Conservation (phyloP, 2,113 vertebrate genomes). For the Rhodinocichla rosea region DNA sequence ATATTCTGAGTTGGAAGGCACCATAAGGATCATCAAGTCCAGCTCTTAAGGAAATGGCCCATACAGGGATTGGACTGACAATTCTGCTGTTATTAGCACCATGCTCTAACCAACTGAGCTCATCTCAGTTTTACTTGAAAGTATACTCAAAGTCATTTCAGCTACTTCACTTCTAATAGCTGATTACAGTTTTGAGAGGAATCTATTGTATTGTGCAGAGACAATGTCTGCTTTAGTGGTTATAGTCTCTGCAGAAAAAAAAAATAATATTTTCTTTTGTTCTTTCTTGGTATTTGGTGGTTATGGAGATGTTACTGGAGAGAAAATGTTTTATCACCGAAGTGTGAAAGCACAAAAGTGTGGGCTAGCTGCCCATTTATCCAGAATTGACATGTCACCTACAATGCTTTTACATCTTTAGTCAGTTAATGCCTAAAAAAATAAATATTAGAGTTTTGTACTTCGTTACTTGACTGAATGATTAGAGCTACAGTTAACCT, state of each 20-base stretch:
- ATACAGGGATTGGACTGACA: neutral
- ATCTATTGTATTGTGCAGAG: neutral
- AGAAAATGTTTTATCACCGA: neutral
- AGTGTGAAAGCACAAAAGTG: neutral
- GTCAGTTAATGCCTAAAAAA: neutral
- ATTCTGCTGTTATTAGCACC: neutral
- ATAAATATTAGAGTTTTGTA: neutral
- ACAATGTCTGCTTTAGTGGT: neutral
- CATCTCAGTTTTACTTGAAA: neutral
- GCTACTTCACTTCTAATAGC: neutral
- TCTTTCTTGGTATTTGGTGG: neutral
- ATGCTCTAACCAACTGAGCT: neutral
- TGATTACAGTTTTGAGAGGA: neutral
- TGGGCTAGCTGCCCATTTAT: neutral
- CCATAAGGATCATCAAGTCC: neutral
- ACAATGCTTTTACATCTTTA: neutral
- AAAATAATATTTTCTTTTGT: neutral
- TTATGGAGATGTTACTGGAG: neutral
- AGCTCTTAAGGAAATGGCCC: neutral
- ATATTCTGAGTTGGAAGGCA: neutral
- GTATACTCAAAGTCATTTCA: neutral
- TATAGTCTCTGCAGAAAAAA: neutral
- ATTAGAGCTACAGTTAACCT: neutral
- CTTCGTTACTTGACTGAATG: neutral
- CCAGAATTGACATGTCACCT: neutral